phyloP scores from a whole-genome alignment of 2,113 vertebrate species.

The Fregetta grallaria region DNA sequence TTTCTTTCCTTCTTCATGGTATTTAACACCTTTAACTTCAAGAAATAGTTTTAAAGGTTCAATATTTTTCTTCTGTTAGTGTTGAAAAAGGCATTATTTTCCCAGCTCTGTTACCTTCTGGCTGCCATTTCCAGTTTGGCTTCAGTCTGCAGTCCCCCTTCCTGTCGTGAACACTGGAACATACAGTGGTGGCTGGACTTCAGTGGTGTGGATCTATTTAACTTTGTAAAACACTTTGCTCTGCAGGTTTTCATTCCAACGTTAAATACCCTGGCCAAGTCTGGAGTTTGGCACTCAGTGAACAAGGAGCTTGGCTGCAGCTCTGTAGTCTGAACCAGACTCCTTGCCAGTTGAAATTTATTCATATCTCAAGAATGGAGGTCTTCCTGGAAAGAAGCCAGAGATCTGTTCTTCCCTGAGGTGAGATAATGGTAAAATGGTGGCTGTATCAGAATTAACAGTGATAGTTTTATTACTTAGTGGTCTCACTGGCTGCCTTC shows the following conservation, averaged over 20 bases:
- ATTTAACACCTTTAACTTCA: neutral
- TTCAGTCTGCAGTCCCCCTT: neutral
- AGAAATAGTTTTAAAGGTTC: neutral
- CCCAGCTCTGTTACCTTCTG: neutral
- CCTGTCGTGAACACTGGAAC: neutral
- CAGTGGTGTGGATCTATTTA: neutral
- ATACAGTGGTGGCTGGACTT: neutral
- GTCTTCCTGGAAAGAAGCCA: neutral
- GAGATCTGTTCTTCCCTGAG: neutral
- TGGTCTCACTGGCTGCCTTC: neutral
- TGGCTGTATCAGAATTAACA: neutral
- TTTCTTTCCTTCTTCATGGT: neutral
- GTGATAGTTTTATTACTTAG: neutral
- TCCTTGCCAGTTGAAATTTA: neutral
- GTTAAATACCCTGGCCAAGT: neutral
- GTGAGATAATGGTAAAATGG: neutral
- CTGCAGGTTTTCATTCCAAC: neutral
- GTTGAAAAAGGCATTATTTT: neutral
- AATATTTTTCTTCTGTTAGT: neutral
- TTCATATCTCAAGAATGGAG: neutral
- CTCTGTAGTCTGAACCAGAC: neutral
- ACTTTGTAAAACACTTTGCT: neutral
- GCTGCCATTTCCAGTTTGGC: neutral
- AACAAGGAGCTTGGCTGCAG: constrained; percentile 16
- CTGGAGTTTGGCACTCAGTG: neutral